Percentiles rank a stretch among this genome's conserved stretches.
Conservation (phyloP, 2,888 invertebrate species). For the Ectemnius cavifrons region DNA sequence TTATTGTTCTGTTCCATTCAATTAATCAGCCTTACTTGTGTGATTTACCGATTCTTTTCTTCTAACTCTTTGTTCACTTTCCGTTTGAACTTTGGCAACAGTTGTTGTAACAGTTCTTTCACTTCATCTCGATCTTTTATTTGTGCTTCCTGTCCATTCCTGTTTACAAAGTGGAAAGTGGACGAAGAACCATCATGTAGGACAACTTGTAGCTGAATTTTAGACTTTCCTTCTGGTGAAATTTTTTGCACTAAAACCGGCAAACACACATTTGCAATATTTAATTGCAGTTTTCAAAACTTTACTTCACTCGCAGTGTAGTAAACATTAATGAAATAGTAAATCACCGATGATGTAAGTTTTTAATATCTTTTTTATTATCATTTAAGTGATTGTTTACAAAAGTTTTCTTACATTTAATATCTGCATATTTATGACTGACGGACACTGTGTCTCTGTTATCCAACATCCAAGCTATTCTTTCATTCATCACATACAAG, state of each 20-base stretch:
- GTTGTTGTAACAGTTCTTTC: constrained; percentile 92
- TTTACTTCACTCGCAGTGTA: neutral
- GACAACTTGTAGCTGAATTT: constrained; percentile 98
- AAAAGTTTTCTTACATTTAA: constrained; percentile 87
- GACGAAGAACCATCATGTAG: constrained; percentile 95
- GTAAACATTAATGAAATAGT: constrained; percentile 26
- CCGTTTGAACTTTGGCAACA: constrained; percentile 95
- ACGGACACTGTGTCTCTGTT: constrained; percentile 94
- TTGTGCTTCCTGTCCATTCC: constrained; percentile 89
- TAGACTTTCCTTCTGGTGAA: constrained; percentile 97
- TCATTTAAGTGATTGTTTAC: constrained; percentile 34
- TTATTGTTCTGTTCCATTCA: too few species aligned
- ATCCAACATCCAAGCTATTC: constrained; percentile 97
- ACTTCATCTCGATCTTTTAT: constrained; percentile 94
- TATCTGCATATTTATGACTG: constrained; percentile 96
- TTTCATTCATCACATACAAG: constrained; percentile 96
- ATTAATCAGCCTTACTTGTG: neutral
- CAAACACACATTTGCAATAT: constrained; percentile 19
- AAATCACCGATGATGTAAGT: constrained; percentile 31
- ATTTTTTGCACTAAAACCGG: constrained; percentile 92
- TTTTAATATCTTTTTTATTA: constrained; percentile 48
- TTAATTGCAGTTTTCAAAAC: too few species aligned
- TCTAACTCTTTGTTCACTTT: constrained; percentile 94
- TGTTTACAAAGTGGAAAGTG: constrained; percentile 98
- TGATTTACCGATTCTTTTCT: constrained; percentile 87